Percentiles rank a stretch among this genome's conserved stretches.
phyloP scores from a whole-genome alignment of 2,797 vertebrate genomes.

The Melanotaenia parkinsoni region DNA sequence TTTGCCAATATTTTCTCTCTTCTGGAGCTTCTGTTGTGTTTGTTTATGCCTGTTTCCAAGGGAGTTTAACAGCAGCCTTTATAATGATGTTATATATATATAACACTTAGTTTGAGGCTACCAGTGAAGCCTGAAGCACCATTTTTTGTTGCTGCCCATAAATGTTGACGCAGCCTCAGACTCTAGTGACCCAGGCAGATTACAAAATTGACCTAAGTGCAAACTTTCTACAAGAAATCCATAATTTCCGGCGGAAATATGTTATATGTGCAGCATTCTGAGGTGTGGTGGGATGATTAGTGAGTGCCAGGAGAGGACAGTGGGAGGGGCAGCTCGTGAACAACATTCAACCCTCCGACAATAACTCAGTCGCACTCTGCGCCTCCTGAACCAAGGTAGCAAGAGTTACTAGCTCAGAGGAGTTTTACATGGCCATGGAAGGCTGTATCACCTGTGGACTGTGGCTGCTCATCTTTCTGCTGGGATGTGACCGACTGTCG shows the following conservation, averaged over 20 bases:
- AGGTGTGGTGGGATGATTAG: constrained; percentile 30
- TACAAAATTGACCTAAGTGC: not conserved
- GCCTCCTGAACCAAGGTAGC: constrained; percentile 25
- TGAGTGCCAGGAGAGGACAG: constrained; percentile 18
- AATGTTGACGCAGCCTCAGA: constrained; percentile 11
- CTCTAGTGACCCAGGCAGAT: constrained; percentile 1
- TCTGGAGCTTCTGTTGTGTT: constrained; percentile 18
- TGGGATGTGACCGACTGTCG: constrained; percentile 50
- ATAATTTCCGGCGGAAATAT: not conserved
- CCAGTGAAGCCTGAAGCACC: not conserved
- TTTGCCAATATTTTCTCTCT: constrained; percentile 17
- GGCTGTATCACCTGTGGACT: constrained; percentile 44
- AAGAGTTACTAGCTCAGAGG: constrained; percentile 6
- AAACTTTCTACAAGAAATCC: constrained; percentile 7
- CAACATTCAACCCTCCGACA: constrained; percentile 17
- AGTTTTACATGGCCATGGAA: constrained; percentile 46
- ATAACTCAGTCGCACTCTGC: constrained; percentile 35
- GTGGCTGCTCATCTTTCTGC: constrained; percentile 56
- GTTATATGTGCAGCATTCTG: not conserved
- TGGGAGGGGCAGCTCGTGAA: constrained; percentile 64
- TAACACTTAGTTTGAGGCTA: constrained; percentile 11
- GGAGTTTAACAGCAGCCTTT: constrained; percentile 30
- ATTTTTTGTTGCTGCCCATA: not conserved
- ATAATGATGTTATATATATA: constrained; percentile 8
- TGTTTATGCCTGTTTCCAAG: constrained; percentile 32